Percentiles rank a stretch among this genome's conserved stretches.
phyloP scores from a whole-genome alignment of 2,113 vertebrate genomes.

The Bungarus multicinctus region DNA sequence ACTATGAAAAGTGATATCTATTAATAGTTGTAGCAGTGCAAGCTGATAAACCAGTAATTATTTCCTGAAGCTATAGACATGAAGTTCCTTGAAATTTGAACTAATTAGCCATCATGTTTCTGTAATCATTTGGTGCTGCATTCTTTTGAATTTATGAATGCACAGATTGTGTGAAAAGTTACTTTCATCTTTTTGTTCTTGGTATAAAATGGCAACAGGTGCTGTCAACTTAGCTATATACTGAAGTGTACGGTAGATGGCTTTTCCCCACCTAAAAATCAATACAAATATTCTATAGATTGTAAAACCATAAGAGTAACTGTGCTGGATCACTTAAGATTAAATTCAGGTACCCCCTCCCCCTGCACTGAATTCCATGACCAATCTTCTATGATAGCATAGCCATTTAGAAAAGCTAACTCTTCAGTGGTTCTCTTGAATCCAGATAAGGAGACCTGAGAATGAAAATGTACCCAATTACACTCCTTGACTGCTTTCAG shows the following conservation, averaged over 20 bases:
- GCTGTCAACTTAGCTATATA: not conserved
- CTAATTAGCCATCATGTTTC: slow-evolving; percentile 2
- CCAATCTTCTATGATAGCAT: not conserved
- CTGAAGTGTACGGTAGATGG: not conserved
- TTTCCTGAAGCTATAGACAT: slow-evolving; percentile 16
- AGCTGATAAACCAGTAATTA: slow-evolving; percentile 18
- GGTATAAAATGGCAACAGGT: not conserved
- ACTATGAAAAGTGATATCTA: slow-evolving; percentile 7
- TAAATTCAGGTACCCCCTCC: not conserved
- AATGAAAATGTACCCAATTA: not conserved
- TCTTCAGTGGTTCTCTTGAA: not conserved
- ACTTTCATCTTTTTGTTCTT: slow-evolving; percentile 2
- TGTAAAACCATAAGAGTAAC: not conserved
- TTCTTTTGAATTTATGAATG: slow-evolving; percentile 19
- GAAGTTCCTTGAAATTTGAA: not conserved
- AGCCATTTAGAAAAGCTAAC: not conserved
- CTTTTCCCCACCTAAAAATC: slow-evolving; percentile 7
- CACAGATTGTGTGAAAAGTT: not conserved
- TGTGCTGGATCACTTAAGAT: not conserved
- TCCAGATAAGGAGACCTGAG: not conserved
- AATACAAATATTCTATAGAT: not conserved
- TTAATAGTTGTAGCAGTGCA: slow-evolving; percentile 2
- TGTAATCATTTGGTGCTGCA: not conserved
- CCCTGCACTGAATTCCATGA: not conserved
- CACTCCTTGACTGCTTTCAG: not conserved